These are phyloP conservation scores for Kryphioiulus occultus DNA, from an alignment of 2,888 invertebrate species.

Conservation along the genomic window DNA sequence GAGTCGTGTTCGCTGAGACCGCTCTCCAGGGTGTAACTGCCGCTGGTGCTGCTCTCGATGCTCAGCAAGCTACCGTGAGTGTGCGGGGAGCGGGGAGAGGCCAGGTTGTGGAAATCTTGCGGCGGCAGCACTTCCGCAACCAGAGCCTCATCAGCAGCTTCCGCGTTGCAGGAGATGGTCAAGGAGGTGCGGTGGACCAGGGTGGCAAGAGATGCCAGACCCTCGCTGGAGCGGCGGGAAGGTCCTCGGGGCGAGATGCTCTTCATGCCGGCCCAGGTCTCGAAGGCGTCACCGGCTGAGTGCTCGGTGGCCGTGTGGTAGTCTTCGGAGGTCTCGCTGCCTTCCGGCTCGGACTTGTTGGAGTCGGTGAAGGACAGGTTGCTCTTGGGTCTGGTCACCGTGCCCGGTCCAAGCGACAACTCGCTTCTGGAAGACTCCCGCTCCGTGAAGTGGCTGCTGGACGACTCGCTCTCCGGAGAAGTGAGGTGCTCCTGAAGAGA, in stretches of 20 bases:
- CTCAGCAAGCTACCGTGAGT: constrained; percentile 53
- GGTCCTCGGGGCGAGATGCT: neutral
- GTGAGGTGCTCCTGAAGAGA: constrained; percentile 54
- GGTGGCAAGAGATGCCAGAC: neutral
- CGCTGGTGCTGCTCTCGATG: constrained; percentile 56
- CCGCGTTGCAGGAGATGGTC: neutral
- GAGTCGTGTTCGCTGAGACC: constrained; percentile 53
- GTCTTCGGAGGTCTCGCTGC: constrained; percentile 83
- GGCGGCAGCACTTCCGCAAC: neutral
- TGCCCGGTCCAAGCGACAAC: constrained; percentile 33
- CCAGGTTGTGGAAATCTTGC: constrained; percentile 4
- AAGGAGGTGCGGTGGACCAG: neutral
- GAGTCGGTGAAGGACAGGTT: constrained; percentile 74
- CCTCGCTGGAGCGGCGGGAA: neutral
- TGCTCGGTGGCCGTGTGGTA: constrained; percentile 84
- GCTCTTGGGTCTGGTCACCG: constrained; percentile 37
- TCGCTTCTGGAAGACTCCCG: constrained; percentile 55
- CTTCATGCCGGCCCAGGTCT: constrained; percentile 43
- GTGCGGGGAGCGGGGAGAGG: constrained; percentile 49
- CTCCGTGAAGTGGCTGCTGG: constrained; percentile 58
- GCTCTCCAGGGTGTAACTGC: constrained; percentile 56
- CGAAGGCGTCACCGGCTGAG: constrained; percentile 60
- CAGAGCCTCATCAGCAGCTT: neutral
- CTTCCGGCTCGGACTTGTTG: constrained; percentile 64
- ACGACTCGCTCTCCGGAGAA: constrained; percentile 59